Conservation (phyloP, 2,888 invertebrate species). For the Amphimallon solstitiale region DNA sequence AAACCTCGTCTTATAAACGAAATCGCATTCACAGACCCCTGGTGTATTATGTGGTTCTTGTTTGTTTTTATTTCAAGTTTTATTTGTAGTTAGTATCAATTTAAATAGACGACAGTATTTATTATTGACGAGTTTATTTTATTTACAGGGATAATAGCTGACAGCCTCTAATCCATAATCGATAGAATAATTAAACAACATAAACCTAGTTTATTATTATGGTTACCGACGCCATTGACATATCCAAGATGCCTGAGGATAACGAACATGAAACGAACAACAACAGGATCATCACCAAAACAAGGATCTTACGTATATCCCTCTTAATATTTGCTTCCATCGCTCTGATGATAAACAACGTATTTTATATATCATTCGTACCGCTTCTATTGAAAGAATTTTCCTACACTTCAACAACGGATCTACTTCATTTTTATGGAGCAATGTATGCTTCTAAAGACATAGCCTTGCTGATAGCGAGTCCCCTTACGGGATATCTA, state of each 20-base stretch:
- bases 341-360: constrained; percentile 3
- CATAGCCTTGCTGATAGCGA: neutral
- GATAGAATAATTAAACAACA: too few relatives aligned
- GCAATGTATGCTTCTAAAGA: constrained; percentile 2
- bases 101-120: too few relatives aligned
- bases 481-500: neutral
- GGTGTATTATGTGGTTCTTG: too few relatives aligned
- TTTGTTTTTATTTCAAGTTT: too few relatives aligned
- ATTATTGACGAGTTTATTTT: too few relatives aligned
- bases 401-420: neutral
- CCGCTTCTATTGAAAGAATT: neutral
- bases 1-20: too few relatives aligned
- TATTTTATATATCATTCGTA: neutral
- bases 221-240: too few relatives aligned
- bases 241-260: neutral
- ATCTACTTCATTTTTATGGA: neutral
- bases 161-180: too few relatives aligned
- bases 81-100: too few relatives aligned
- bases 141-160: too few relatives aligned
- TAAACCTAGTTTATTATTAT: too few relatives aligned
- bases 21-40: too few relatives aligned
- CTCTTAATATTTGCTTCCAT: neutral
- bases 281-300: neutral
- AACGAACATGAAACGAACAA: neutral
- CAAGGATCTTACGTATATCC: neutral